phyloP scores from a whole-genome alignment of 2,113 vertebrate species.

The Apteryx mantelli region DNA sequence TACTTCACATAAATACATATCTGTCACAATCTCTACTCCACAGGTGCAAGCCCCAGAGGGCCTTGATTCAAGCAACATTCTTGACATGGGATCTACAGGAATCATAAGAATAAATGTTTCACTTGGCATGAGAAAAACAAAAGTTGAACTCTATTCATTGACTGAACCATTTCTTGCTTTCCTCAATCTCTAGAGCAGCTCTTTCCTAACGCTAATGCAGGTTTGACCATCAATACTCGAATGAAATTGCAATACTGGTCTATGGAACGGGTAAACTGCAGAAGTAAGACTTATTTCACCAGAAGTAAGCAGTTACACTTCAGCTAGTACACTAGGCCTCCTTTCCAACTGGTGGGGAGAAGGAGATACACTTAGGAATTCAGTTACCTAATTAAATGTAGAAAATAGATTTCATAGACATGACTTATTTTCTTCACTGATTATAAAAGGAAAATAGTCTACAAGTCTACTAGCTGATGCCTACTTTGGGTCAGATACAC shows the following conservation, averaged over 20 bases:
- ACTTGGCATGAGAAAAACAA: slow-evolving; percentile 13
- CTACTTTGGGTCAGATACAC: not conserved
- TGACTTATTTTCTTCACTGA: not conserved
- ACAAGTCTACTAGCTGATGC: not conserved
- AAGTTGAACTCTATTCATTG: slow-evolving; percentile 11
- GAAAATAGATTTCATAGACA: not conserved
- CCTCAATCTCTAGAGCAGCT: not conserved
- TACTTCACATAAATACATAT: slow-evolving; percentile 24
- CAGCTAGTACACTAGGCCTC: not conserved
- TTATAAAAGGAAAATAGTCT: not conserved
- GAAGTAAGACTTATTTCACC: not conserved
- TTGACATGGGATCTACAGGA: not conserved
- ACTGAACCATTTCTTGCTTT: not conserved
- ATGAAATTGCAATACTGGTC: not conserved
- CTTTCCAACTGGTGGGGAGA: not conserved
- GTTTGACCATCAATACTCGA: not conserved
- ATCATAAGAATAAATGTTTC: slow-evolving; percentile 14
- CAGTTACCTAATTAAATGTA: not conserved
- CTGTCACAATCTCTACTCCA: slow-evolving; percentile 35
- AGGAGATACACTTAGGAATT: not conserved
- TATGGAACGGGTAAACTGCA: not conserved
- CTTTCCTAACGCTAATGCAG: not conserved
- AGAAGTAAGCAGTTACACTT: not conserved
- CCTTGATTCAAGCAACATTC: slow-evolving; percentile 7
- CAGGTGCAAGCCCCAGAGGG: slow-evolving; percentile 5